Conservation (phyloP, 1,140 invertebrate species). For the Apis dorsata region DNA sequence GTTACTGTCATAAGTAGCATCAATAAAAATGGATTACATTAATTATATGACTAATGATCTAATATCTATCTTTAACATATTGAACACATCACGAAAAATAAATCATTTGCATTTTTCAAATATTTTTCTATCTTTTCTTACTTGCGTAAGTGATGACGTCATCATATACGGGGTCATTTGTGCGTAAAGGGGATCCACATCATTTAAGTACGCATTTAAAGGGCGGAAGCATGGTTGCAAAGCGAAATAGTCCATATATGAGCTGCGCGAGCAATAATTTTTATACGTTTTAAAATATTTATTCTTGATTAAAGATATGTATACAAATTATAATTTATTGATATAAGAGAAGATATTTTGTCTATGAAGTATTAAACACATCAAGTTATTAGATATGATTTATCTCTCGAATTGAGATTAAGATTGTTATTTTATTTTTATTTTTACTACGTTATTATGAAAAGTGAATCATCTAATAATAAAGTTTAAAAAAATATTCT, state of each 20-base stretch:
- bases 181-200: conserved; percentile 17
- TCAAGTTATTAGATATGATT: not conserved
- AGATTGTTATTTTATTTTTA: not conserved
- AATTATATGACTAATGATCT: not conserved
- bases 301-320: not conserved
- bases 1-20: not conserved
- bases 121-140: not conserved
- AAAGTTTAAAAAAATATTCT: conserved; percentile 5
- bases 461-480: not conserved
- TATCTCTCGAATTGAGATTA: not conserved
- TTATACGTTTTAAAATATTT: conserved; percentile 1
- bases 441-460: not conserved
- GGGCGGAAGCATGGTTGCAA: conserved; percentile 43
- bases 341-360: not conserved
- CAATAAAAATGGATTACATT: not conserved
- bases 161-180: conserved; percentile 43
- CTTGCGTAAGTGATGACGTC: conserved; percentile 36
- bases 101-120: conserved; percentile 3
- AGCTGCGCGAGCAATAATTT: not conserved
- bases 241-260: conserved; percentile 10
- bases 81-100: not conserved
- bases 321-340: not conserved
- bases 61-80: not conserved
- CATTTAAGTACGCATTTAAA: conserved; percentile 41
- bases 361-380: not conserved